phyloP scores from a whole-genome alignment of 2,113 vertebrate species.

The Gobio gobio region DNA sequence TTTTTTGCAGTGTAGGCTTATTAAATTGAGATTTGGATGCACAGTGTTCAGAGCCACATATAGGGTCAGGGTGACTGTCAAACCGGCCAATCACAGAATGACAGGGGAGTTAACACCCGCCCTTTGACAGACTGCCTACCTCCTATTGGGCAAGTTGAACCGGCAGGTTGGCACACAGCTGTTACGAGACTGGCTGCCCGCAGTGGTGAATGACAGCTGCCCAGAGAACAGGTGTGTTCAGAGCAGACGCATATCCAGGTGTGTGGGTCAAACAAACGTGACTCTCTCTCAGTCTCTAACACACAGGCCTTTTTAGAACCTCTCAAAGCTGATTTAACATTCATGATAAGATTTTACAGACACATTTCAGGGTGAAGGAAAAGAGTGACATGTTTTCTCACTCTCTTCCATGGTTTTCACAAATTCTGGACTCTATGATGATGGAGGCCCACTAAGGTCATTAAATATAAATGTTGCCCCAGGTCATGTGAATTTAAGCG shows the following conservation, averaged over 20 bases:
- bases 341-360: background rate
- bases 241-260: constrained; percentile 28
- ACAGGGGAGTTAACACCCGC: constrained; percentile 27
- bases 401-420: background rate
- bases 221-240: constrained; percentile 26
- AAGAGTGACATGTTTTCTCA: background rate
- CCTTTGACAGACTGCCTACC: constrained; percentile 32
- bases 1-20: background rate
- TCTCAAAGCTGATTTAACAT: constrained; percentile 1
- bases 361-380: background rate
- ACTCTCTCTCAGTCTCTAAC: background rate
- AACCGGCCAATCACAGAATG: constrained; percentile 15
- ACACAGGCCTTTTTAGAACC: background rate
- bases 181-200: constrained; percentile 25
- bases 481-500: background rate
- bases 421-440: background rate
- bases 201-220: constrained; percentile 43
- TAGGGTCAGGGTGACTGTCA: constrained; percentile 24
- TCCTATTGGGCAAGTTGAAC: constrained; percentile 30
- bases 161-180: constrained; percentile 20
- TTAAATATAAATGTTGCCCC: background rate
- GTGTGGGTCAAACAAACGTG: constrained; percentile 39
- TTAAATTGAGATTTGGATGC: constrained; percentile 29
- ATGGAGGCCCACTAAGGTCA: background rate
- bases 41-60: background rate